Evolutionary conservation across 2,113 vertebrate species (phyloP), one percentile per base, ranked within the genome.

Genomic region (Paradoxurus hermaphroditus): DNA sequence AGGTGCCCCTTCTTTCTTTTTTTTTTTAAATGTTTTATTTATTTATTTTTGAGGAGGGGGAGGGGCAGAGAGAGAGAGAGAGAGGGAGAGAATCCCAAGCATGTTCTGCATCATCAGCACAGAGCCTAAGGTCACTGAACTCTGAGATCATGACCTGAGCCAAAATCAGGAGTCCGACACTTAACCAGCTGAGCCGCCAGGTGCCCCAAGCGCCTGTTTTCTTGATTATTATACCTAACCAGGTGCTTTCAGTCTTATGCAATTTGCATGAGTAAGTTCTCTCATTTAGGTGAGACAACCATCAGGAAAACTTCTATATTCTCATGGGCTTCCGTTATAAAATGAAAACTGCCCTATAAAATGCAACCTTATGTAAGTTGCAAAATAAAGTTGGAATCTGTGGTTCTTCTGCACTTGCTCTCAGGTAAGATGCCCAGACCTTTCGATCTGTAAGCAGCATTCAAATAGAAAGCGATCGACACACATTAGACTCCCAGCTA

Each of bases 281-380:
- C 81, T 95, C 83, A 87, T 29, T 4, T 87, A 15, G 86, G n/a
- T 78, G 27, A 94, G n/a, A 34, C 21, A 86, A 44, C 36, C n/a
- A 62, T 56, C 16, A 81, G 86, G 31, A 77, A 86, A 91, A 67
- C 59, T 49, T 87, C 49, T n/a, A n/a, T 89, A 65, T 72, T 77
- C 75, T 88, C 53, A 27, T 84, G 65, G 62, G 34, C 44, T 92
- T 53, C 25, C 72, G 18, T 67, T 93, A 41, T 56, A 82, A 78
- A 92, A 94, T 92, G 67, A 16, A 88, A 95, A 90, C 18, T 91
- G 27, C 34, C 12, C 10, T 82, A n/a, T 73, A 83, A 95, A 86
- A 85, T 92, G 49, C 29, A 94, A 65, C 27, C 12, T 78, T 70
- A 39, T 21, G 31, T 86, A 79, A 88, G 8, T 77, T 41, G 59